Conservation (phyloP, 2,113 vertebrate genomes). For the Phocoena phocoena region DNA sequence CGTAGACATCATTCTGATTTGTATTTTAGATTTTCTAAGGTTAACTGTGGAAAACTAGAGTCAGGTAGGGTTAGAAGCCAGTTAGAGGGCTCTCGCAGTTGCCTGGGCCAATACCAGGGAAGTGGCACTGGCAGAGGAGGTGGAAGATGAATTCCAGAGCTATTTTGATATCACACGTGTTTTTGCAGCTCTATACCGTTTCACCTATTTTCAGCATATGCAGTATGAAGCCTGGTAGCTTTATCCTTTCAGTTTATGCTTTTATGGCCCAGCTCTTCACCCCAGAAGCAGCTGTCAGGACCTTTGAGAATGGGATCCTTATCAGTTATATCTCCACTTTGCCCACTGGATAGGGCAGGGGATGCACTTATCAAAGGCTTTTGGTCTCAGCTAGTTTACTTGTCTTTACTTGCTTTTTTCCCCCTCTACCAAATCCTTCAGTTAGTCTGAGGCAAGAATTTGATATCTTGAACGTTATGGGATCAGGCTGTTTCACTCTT, state of each 20-base stretch:
- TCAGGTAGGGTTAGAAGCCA: neutral
- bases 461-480: neutral
- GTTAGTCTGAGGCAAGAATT: neutral
- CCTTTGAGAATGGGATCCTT: neutral
- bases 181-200: constrained; percentile 33
- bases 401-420: neutral
- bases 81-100: neutral
- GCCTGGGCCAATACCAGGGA: neutral
- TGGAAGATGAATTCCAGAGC: neutral
- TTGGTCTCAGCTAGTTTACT: neutral
- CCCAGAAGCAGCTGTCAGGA: neutral
- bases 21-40: neutral
- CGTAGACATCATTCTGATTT: neutral
- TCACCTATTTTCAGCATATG: constrained; percentile 37
- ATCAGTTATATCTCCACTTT: neutral
- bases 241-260: neutral
- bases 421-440: neutral
- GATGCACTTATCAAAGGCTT: neutral
- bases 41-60: neutral
- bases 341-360: neutral
- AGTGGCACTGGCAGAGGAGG: neutral
- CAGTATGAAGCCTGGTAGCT: neutral
- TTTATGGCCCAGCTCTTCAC: neutral
- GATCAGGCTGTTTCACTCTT: neutral
- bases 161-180: constrained; percentile 40